These are phyloP conservation scores for Lytechinus variegatus DNA, from an alignment of 35 echinoderm and acorn worm species.

Conservation along the genomic window DNA sequence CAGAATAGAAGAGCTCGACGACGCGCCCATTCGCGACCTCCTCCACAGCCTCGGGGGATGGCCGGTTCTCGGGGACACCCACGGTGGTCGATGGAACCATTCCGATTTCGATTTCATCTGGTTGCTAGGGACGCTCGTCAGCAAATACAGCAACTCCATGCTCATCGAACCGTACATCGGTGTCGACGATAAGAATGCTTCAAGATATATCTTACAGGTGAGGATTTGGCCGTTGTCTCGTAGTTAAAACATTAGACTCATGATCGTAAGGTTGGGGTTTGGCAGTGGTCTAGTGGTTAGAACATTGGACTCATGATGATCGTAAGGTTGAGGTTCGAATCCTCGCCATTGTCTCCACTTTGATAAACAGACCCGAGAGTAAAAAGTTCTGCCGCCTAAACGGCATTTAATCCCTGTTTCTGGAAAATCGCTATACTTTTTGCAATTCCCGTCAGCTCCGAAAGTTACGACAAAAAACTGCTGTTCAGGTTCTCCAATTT, in stretches of 20 bases:
- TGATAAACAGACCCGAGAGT: no score
- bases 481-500: no score
- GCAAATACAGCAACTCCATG: slow-evolving; percentile 40
- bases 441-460: no score
- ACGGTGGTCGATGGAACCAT: slow-evolving; percentile 73
- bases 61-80: slow-evolving; percentile 67
- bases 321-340: not conserved
- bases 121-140: slow-evolving; percentile 54
- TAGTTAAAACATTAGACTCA: no score
- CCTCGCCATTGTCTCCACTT: not conserved
- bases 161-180: slow-evolving; percentile 56
- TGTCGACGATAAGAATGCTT: slow-evolving; percentile 69
- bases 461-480: no score
- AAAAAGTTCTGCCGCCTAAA: no score
- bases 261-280: no score
- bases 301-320: no score
- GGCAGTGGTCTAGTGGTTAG: not conserved
- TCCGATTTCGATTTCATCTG: slow-evolving; percentile 59
- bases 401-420: no score
- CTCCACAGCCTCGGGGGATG: slow-evolving; percentile 77
- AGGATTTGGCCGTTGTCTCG: no score
- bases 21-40: slow-evolving; percentile 59
- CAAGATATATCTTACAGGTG: slow-evolving; percentile 58
- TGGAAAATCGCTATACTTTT: no score
- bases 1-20: slow-evolving; percentile 73